Base-by-base conservation (phyloP, 2,113 vertebrate genomes). In the Procavia capensis region DNA sequence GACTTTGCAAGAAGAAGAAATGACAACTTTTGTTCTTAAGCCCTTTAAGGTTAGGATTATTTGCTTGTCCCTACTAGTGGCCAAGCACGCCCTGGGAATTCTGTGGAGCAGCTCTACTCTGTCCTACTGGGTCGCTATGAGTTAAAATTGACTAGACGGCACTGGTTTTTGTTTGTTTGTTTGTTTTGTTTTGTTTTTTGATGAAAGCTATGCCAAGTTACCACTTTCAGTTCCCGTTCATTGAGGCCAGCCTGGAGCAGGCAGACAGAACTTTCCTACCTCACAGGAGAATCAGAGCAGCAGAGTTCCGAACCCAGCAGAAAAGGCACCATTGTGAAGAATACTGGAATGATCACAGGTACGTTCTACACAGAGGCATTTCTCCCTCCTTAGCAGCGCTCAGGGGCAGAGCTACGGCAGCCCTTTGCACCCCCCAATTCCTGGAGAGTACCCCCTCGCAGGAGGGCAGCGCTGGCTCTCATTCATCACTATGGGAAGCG, bases 401-500 rank as follows among this genome's bases (percentile, higher is more conserved):
- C 74, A 84, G 64, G 64, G 78, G 66, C 86, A 80, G 86, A 91
- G 72, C 64, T 39, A 39, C 81, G 25, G 88, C 88, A 88, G 80
- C 88, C 54, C 1, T 96, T 83, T 70, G 86, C 96, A 95, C 63
- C 94, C 94, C 61, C 94, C 85, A 34, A 80, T 92, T 97, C 95
- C 93, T 96, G 57, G 94, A 31, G 81, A 68, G 72, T n/a, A 92
- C 96, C 70, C 96, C 94, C 97, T 91, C 94, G 95, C 96, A 94
- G 90, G 74, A 94, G 80, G 79, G 95, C 92, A 79, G 96, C 90
- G 96, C 97, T 92, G 96, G 96, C 95, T 63, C 93, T 91, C 91
- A 98, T 97, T 97, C 91, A 94, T 97, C 97, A 97, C 31, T 92
- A 70, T 43, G 96, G 96, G 97, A 95, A 91, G 96, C 89, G 96